These are phyloP conservation scores for Argyresthia goedartella DNA, from an alignment of 2,888 invertebrate genomes.

Conservation along the genomic window DNA sequence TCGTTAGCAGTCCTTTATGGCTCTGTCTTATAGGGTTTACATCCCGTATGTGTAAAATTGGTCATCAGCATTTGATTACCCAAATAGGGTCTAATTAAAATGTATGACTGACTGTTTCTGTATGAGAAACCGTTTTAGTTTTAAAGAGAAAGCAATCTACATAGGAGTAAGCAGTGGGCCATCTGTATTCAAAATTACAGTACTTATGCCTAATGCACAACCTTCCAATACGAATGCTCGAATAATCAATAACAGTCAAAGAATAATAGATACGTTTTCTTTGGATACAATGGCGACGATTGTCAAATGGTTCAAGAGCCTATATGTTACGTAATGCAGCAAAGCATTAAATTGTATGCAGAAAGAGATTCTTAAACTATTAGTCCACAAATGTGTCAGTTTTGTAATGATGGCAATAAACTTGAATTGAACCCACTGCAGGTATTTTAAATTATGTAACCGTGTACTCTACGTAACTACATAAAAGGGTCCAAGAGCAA, in stretches of 20 bases:
- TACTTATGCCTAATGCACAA: background rate
- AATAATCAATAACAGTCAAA: slow-evolving; percentile 15
- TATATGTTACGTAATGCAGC: too few species aligned
- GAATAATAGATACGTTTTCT: background rate
- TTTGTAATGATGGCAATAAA: too few species aligned
- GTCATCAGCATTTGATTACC: slow-evolving; percentile 22
- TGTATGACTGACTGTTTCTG: too few species aligned
- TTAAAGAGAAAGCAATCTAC: background rate
- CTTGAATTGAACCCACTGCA: too few species aligned
- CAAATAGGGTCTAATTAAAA: slow-evolving; percentile 24
- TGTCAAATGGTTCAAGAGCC: slow-evolving; percentile 1
- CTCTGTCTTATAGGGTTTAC: slow-evolving; percentile 21
- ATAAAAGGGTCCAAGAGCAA: background rate
- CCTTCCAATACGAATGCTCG: slow-evolving; percentile 15
- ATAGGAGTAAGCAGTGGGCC: background rate
- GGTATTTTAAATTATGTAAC: too few species aligned
- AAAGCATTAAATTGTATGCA: too few species aligned
- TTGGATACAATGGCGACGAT: background rate
- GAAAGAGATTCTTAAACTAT: too few species aligned
- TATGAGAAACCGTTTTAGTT: slow-evolving; percentile 17
- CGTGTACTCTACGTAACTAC: slow-evolving; percentile 3
- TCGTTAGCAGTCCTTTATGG: slow-evolving; percentile 20
- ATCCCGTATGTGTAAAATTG: slow-evolving; percentile 25
- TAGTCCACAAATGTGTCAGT: too few species aligned
- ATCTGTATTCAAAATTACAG: background rate